Percentiles rank a stretch among this genome's conserved stretches.
Evolutionary conservation across 2,888 invertebrate species (phyloP).

Genomic region (Rhagophthalmus giganteus): DNA sequence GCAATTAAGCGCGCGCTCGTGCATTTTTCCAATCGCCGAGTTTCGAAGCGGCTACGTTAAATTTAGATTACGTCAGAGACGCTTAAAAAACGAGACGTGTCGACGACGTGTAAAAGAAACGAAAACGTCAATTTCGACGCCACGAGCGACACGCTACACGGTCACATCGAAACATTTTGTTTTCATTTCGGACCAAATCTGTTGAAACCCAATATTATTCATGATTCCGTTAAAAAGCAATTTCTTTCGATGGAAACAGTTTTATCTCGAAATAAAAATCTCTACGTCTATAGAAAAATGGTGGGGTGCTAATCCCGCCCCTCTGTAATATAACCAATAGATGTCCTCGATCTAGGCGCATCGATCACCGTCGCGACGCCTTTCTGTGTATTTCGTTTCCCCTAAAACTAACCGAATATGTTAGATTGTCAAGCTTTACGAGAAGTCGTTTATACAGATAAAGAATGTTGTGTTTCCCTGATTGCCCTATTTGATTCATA

Average conservation of each 20-base stretch:
- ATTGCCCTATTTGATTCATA: conserved; percentile 1
- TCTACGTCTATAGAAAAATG: conserved; percentile 27
- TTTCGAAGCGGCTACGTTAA: too few species aligned
- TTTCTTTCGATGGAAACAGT: conserved; percentile 29
- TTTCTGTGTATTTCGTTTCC: conserved; percentile 22
- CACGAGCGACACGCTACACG: neutral
- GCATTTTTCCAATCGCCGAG: too few species aligned
- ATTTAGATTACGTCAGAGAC: too few species aligned
- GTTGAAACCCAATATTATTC: conserved; percentile 13
- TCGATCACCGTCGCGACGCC: conserved; percentile 38
- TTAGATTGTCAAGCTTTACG: conserved; percentile 14
- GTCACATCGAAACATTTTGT: neutral
- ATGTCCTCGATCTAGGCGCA: conserved; percentile 29
- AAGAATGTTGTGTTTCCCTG: neutral
- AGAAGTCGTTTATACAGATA: conserved; percentile 5
- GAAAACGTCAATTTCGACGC: neutral
- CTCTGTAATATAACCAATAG: conserved; percentile 33
- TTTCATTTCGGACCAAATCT: conserved; percentile 3
- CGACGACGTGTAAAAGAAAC: neutral
- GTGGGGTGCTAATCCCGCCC: conserved; percentile 31
- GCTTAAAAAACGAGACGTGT: neutral
- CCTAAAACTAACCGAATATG: conserved; percentile 14
- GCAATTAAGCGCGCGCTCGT: too few species aligned
- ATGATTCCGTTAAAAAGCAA: conserved; percentile 17
- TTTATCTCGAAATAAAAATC: conserved; percentile 41